A percentile compares a stretch with the other conserved stretches of the same genome.
These are phyloP conservation scores for Meloidogyne floridensis DNA, from an alignment of 1,140 invertebrate genomes.

Conservation along the genomic window DNA sequence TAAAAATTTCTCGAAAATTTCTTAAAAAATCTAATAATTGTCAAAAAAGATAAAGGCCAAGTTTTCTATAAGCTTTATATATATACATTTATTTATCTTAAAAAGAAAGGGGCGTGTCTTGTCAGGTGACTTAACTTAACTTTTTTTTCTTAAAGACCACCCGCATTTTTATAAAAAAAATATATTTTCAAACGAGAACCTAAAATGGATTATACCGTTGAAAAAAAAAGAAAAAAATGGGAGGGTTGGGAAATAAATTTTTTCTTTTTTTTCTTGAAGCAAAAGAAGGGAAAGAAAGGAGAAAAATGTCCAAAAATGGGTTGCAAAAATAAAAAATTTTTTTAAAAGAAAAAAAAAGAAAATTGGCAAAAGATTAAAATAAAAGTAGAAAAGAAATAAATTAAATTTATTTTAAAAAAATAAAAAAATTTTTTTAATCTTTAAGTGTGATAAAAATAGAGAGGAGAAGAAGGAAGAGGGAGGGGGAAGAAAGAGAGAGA, in stretches of 20 bases:
- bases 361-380: conserved; percentile 6
- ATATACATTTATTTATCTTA: background rate
- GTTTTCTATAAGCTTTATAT: background rate
- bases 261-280: background rate
- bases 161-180: background rate
- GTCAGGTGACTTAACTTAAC: background rate
- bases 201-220: background rate
- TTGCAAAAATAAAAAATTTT: background rate
- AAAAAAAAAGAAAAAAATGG: background rate
- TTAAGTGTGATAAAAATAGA: too few relatives aligned
- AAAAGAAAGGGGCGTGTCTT: background rate
- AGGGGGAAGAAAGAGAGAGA: too few relatives aligned
- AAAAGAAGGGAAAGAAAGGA: background rate
- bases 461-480: too few relatives aligned
- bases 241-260: background rate
- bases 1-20: too few relatives aligned
- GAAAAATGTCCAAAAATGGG: conserved; percentile 7
- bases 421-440: background rate
- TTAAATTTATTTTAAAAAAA: too few relatives aligned
- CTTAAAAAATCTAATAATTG: too few relatives aligned
- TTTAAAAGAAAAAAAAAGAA: background rate
- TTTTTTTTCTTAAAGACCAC: background rate
- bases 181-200: background rate
- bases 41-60: background rate
- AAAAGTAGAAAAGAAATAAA: background rate